Evolutionary conservation across 2,797 vertebrate species (phyloP).

Genomic region (Rhynchonycteris naso): DNA sequence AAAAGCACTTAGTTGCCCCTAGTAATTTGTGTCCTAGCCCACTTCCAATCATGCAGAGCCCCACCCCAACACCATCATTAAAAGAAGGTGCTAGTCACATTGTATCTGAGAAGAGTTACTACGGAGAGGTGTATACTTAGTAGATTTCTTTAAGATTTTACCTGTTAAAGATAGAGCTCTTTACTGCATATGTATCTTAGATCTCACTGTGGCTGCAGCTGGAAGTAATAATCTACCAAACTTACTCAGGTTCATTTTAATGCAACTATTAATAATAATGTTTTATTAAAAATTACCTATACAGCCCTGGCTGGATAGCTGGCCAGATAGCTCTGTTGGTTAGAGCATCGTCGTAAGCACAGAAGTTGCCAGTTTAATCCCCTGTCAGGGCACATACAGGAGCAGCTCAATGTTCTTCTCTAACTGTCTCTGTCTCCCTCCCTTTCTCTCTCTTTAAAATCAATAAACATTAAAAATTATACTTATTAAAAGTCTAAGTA

Average conservation of each 20-base stretch:
- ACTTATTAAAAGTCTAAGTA: background rate
- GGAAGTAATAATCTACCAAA: conserved; percentile 25
- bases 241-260: background rate
- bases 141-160: conserved; percentile 23
- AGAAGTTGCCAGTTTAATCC: background rate
- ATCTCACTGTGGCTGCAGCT: background rate
- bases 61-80: background rate
- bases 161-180: background rate
- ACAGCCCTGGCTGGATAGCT: background rate
- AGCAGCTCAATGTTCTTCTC: background rate
- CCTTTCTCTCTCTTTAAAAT: background rate
- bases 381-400: background rate
- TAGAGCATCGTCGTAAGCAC: background rate
- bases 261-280: background rate
- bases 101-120: background rate
- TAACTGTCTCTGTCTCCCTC: background rate
- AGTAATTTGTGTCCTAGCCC: background rate
- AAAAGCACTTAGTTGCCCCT: background rate
- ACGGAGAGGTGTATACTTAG: background rate
- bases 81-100: background rate
- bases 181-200: background rate
- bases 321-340: no score
- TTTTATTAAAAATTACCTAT: conserved; percentile 21
- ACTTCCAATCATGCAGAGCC: background rate
- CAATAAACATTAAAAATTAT: background rate